These are phyloP conservation scores for Pantherophis guttatus DNA, from an alignment of 2,113 vertebrate species.

Conservation along the genomic window DNA sequence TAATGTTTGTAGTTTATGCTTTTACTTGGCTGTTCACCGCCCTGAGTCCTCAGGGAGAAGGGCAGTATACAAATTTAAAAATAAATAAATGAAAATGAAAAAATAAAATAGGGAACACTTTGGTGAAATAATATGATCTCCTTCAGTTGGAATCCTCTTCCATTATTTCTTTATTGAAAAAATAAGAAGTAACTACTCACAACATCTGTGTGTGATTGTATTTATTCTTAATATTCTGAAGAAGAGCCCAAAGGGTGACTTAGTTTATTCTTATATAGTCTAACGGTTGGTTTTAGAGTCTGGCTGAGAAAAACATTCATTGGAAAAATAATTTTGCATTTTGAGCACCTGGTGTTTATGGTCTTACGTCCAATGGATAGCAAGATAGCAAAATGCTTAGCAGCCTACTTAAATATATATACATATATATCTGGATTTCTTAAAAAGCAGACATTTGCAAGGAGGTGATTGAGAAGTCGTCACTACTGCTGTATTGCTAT, in stretches of 20 bases:
- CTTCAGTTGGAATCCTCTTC: neutral
- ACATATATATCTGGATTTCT: neutral
- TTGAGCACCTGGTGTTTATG: neutral
- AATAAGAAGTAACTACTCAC: neutral
- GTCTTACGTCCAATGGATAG: too few relatives aligned
- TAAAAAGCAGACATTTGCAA: neutral
- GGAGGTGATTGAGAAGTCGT: neutral
- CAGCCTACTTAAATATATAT: too few relatives aligned
- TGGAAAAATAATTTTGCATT: constrained; percentile 5
- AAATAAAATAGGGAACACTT: neutral
- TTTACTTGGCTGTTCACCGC: too few relatives aligned
- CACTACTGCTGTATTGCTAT: neutral
- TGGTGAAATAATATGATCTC: neutral
- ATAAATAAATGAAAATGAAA: too few relatives aligned
- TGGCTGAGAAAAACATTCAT: neutral
- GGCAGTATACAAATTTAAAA: too few relatives aligned
- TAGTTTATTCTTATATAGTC: neutral
- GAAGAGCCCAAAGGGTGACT: neutral
- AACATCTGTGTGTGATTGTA: neutral
- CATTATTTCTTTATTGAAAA: neutral
- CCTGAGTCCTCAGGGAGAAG: too few relatives aligned
- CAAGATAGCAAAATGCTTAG: too few relatives aligned
- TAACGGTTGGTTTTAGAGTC: neutral
- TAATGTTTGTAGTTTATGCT: too few relatives aligned
- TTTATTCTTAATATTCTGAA: constrained; percentile 7